phyloP scores from a whole-genome alignment of 2,888 invertebrate species.

The Eupithecia vulgata region DNA sequence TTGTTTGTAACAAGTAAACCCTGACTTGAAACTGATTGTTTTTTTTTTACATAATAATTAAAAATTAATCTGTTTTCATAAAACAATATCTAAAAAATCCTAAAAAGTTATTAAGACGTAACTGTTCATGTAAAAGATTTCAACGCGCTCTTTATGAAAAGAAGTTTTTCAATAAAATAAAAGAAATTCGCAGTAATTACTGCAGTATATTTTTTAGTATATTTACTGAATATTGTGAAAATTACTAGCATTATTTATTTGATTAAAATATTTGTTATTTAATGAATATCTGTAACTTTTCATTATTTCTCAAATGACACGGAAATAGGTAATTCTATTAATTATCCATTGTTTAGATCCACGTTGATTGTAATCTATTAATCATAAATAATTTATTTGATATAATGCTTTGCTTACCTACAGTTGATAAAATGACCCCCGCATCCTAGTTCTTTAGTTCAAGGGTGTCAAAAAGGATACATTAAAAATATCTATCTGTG shows the following conservation, averaged over 20 bases:
- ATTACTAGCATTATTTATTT: background rate
- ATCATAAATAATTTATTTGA: background rate
- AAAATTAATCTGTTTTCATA: no score
- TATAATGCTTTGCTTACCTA: background rate
- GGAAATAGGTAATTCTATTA: slow-evolving; percentile 1
- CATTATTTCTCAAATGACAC: slow-evolving; percentile 1
- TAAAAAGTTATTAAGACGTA: background rate
- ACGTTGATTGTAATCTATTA: background rate
- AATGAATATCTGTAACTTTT: background rate
- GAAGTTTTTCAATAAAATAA: background rate
- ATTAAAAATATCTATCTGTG: no score
- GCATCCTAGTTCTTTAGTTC: background rate
- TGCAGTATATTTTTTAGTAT: no score
- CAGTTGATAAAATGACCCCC: background rate
- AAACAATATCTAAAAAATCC: background rate
- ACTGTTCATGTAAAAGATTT: slow-evolving; percentile 34
- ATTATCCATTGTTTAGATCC: slow-evolving; percentile 9
- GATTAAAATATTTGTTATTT: background rate
- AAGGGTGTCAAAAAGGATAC: background rate
- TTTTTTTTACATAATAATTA: background rate
- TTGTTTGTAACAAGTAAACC: background rate
- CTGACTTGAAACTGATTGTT: background rate
- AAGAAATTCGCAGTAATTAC: background rate
- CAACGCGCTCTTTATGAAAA: slow-evolving; percentile 30
- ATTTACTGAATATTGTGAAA: background rate